Conservation (phyloP, 1,140 invertebrate genomes). For the Plectus sambesii region DNA sequence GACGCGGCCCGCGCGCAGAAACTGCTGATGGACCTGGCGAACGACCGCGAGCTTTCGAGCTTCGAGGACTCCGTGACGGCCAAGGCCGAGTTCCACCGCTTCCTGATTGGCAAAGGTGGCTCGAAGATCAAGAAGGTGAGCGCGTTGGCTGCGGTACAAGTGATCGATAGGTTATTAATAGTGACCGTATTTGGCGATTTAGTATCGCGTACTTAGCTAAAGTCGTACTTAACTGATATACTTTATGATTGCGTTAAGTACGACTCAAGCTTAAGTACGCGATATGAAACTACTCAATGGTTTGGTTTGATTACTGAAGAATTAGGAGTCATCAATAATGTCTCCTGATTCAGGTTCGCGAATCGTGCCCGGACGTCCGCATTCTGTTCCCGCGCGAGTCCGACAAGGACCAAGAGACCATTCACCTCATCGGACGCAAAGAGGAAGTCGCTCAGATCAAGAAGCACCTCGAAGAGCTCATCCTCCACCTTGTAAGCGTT, state of each 20-base stretch:
- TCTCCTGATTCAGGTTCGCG: conserved; percentile 57
- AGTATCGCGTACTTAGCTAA: no score
- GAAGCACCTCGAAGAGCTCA: conserved; percentile 64
- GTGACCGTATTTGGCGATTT: no score
- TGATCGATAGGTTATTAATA: no score
- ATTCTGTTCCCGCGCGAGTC: conserved; percentile 79
- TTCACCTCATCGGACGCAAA: conserved; percentile 66
- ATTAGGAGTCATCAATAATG: not conserved
- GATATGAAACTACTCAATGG: no score
- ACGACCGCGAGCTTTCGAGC: conserved; percentile 68
- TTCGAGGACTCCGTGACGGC: conserved; percentile 69
- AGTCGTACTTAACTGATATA: no score
- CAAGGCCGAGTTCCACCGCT: conserved; percentile 83
- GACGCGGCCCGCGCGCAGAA: conserved; percentile 83
- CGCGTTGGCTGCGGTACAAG: no score
- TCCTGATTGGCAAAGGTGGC: conserved; percentile 82
- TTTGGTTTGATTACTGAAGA: conserved; percentile 4
- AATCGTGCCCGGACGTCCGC: conserved; percentile 64
- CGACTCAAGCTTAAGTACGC: no score
- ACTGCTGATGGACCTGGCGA: conserved; percentile 67
- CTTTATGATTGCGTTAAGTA: no score
- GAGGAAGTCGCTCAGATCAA: conserved; percentile 67
- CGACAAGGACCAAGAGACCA: conserved; percentile 73
- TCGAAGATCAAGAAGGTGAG: conserved; percentile 73
- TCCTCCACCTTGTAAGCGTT: conserved; percentile 63